Evolutionary conservation across 2,113 vertebrate species (phyloP).

Genomic region (Strix aluco): DNA sequence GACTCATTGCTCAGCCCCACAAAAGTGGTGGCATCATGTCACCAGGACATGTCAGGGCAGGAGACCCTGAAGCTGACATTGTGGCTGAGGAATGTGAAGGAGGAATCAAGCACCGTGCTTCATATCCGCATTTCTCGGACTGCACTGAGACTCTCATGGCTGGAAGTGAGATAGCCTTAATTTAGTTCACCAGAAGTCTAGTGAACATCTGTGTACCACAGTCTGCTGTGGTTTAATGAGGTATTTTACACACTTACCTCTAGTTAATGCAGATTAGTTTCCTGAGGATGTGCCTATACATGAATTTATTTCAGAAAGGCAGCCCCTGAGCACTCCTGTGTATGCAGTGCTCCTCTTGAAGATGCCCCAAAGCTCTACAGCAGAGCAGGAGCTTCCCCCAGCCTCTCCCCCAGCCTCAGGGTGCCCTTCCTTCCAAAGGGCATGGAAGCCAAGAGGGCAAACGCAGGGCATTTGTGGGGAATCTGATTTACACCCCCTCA

Average conservation of each 20-base stretch:
- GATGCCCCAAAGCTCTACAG: neutral
- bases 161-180: neutral
- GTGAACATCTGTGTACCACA: neutral
- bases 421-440: neutral
- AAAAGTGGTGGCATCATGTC: neutral
- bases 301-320: neutral
- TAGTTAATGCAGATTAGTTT: neutral
- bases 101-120: neutral
- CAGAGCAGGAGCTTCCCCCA: neutral
- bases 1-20: neutral
- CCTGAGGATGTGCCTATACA: neutral
- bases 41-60: fast-evolving
- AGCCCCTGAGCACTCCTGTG: neutral
- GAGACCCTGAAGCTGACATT: neutral
- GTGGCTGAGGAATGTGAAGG: neutral
- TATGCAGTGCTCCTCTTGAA: neutral
- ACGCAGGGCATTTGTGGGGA: neutral
- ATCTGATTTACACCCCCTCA: neutral
- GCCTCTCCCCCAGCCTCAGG: neutral
- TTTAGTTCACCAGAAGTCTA: neutral
- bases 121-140: neutral
- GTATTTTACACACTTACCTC: neutral
- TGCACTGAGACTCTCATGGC: neutral
- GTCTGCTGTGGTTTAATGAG: neutral
- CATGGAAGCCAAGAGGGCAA: neutral